Conservation (phyloP, 2,113 vertebrate species). For the Dasypus novemcinctus region DNA sequence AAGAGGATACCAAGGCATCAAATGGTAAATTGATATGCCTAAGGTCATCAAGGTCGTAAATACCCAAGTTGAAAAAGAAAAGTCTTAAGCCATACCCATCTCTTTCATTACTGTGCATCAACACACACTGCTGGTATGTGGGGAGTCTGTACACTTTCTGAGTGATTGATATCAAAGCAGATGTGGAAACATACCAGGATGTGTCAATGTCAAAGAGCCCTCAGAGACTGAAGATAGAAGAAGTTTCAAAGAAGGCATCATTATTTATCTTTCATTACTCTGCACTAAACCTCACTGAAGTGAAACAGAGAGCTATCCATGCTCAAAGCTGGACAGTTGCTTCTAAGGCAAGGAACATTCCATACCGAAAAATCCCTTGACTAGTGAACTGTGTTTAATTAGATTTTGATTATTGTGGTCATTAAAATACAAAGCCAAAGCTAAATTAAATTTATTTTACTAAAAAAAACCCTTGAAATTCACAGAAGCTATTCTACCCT, state of each 20-base stretch:
- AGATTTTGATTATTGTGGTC: not conserved
- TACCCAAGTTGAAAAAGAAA: not conserved
- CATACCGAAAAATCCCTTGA: not conserved
- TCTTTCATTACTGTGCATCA: not conserved
- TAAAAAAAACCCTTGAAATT: not conserved
- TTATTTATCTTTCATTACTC: not conserved
- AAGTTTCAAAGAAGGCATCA: not conserved
- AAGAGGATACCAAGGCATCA: not conserved
- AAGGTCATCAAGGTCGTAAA: not conserved
- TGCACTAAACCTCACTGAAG: not conserved
- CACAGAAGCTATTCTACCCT: not conserved
- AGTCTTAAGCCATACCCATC: not conserved
- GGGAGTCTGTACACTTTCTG: not conserved
- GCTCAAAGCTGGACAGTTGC: not conserved
- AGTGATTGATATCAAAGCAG: not conserved
- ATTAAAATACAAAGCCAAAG: not conserved
- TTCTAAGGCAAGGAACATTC: not conserved
- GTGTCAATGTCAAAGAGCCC: no score
- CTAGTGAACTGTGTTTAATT: no score
- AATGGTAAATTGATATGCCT: not conserved
- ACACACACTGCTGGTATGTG: not conserved
- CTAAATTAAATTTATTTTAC: not conserved
- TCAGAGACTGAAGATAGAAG: not conserved
- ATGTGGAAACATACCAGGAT: not conserved
- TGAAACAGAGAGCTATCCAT: not conserved